Evolutionary conservation across 2,797 vertebrate species (phyloP), one percentile per base, ranked within the genome.

Genomic region (Paramormyrops hopkinsi): DNA sequence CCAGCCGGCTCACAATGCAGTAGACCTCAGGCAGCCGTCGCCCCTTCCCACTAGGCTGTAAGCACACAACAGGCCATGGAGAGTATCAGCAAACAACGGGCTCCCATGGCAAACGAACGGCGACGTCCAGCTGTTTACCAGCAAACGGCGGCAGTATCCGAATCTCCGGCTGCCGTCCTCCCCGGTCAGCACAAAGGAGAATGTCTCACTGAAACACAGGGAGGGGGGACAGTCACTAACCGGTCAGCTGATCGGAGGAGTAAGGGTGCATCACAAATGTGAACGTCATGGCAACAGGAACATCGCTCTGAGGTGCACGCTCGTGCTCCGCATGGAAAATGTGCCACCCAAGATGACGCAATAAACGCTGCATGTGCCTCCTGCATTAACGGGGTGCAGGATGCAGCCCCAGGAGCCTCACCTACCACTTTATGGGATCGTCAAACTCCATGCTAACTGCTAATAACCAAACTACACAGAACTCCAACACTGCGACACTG

Each of bases 1-100:
- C 97, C 4, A 98, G 96, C 65, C 97, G 97, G 93, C 98, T 98
- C 89, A 98, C 96, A 1, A 98, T 98, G 91, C 98, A 98, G 93
- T 98, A 98, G 73, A 97, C 96, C 91, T 97, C 96, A 12, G 96
- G 96, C 29, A 97, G 93, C 83, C 93, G 92, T 90, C 93, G 93
- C n/a, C 95, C 95, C 92, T 94, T 95, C 89, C 95, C 95, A 89
- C 95, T 97, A 86, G 96, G 96, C 96, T 97, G 86, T 2, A 69
- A 88, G 95, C 22, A 89, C 44, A 33, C 25, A 33, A 14, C 41
- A 85, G 7, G 53, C 8, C 6, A 46, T 8, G n/a, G 2, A 46
- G 22, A n/a, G 44, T 12, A 14, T 22, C n/a, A 29, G 19, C 79
- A 9, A 1, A 2, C n/a, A 22, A 29, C 2, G 5, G 22, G 2